phyloP scores from a whole-genome alignment of 1,140 invertebrate genomes.

The Prorops nasuta region DNA sequence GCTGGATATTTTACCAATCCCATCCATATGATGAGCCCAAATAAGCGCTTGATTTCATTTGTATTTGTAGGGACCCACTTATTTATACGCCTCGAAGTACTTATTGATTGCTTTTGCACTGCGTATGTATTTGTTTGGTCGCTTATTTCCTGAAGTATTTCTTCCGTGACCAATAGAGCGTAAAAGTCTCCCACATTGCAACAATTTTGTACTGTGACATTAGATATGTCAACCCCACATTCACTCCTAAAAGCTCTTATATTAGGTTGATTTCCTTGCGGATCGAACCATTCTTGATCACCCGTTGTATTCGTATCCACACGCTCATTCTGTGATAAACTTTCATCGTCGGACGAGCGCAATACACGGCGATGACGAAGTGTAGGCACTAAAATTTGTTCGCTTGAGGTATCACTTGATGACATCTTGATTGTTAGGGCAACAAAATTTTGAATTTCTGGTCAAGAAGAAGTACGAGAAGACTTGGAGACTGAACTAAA shows the following conservation, averaged over 20 bases:
- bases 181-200: not conserved
- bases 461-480: not conserved
- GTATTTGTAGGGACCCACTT: slow-evolving; percentile 1
- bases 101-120: not conserved
- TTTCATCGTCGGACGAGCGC: slow-evolving; percentile 2
- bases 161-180: not conserved
- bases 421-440: not conserved
- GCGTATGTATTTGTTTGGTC: slow-evolving; percentile 1
- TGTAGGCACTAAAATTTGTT: slow-evolving; percentile 3
- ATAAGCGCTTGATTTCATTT: slow-evolving; percentile 12
- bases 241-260: not conserved
- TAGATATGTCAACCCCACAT: not conserved
- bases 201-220: not conserved
- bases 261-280: slow-evolving; percentile 9
- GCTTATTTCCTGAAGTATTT: not conserved
- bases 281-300: slow-evolving; percentile 12
- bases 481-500: not conserved
- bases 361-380: slow-evolving; percentile 3
- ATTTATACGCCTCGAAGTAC: not conserved
- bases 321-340: slow-evolving; percentile 4
- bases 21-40: slow-evolving; percentile 10
- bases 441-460: not conserved
- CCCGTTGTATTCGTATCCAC: slow-evolving; percentile 2
- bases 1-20: slow-evolving; percentile 3
- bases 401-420: not conserved